phyloP scores from a whole-genome alignment of 2,113 vertebrate species.

The Ellobius talpinus region DNA sequence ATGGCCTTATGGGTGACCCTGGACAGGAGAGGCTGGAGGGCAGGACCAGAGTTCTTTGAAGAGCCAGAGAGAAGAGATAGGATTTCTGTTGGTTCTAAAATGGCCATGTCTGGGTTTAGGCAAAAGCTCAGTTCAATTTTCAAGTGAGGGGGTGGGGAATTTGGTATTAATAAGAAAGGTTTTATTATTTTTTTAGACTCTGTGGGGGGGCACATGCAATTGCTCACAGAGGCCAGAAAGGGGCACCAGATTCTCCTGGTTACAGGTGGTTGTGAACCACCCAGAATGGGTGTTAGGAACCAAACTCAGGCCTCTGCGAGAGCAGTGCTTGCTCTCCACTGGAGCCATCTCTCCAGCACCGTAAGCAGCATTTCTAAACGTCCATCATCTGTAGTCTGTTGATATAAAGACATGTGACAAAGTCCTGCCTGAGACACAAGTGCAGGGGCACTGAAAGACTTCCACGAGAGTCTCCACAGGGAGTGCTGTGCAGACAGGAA shows the following conservation, averaged over 20 bases:
- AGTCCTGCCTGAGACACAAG: neutral
- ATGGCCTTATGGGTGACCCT: neutral
- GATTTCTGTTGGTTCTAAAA: neutral
- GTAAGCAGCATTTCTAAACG: neutral
- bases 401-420: neutral
- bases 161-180: neutral
- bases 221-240: neutral
- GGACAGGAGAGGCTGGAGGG: neutral
- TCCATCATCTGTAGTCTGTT: neutral
- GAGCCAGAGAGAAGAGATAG: neutral
- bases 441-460: conserved; percentile 40
- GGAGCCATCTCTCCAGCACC: neutral
- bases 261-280: neutral
- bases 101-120: neutral
- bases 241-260: neutral
- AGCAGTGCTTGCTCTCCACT: neutral
- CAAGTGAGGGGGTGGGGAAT: neutral
- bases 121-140: neutral
- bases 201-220: neutral
- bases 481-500: neutral
- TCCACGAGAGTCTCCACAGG: neutral
- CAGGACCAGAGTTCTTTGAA: neutral
- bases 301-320: neutral
- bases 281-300: neutral
- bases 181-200: neutral